Percentiles rank a stretch among this genome's conserved stretches.
phyloP scores from a whole-genome alignment of 2,888 invertebrate genomes.

The Diadegma fenestrale region DNA sequence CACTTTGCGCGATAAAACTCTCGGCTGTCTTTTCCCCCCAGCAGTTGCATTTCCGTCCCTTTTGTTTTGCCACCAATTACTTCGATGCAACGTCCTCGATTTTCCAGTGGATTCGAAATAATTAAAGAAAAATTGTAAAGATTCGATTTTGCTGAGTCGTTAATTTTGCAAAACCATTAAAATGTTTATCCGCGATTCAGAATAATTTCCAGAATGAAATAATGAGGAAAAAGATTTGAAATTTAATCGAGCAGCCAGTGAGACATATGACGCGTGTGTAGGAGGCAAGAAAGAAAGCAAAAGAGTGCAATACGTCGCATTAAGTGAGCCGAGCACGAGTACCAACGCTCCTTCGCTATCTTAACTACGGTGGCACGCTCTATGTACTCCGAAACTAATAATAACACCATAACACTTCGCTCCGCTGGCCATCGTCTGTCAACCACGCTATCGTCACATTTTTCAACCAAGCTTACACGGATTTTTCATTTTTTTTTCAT shows the following conservation, averaged over 20 bases:
- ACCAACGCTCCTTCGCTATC: constrained; percentile 65
- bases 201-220: neutral
- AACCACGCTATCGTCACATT: constrained; percentile 49
- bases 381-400: constrained; percentile 69
- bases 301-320: constrained; percentile 38
- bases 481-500: constrained; percentile 33
- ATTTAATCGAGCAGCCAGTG: neutral
- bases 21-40: neutral
- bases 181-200: neutral
- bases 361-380: constrained; percentile 71
- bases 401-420: constrained; percentile 49
- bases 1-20: constrained; percentile 36
- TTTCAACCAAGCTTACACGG: constrained; percentile 47
- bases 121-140: too few species aligned
- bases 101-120: too few species aligned
- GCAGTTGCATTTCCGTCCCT: constrained; percentile 9
- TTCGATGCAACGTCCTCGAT: neutral
- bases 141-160: neutral
- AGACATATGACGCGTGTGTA: neutral
- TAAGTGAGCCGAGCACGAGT: constrained; percentile 29
- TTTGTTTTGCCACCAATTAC: neutral
- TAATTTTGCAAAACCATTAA: neutral
- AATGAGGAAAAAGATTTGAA: neutral
- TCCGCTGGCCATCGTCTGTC: constrained; percentile 57
- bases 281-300: constrained; percentile 31